Evolutionary conservation across 2,888 invertebrate species (phyloP).

Genomic region (Aphelenchoides bicaudatus): DNA sequence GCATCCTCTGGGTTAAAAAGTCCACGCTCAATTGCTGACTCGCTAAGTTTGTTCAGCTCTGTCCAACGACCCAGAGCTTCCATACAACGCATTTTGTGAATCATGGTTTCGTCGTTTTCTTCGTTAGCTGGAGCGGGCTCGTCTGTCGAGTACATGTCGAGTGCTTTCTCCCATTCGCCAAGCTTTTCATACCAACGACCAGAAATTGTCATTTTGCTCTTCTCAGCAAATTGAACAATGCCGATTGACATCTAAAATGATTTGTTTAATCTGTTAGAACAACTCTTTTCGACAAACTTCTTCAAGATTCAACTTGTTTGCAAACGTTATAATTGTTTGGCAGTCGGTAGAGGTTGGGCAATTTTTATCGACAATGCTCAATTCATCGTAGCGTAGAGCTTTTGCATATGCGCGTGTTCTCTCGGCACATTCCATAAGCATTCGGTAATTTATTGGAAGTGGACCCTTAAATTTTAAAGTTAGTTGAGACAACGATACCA

Average conservation of each 20-base stretch:
- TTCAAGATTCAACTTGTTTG: slow-evolving; percentile 95
- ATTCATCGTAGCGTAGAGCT: slow-evolving; percentile 74
- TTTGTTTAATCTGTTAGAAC: no score
- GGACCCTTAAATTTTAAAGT: slow-evolving; percentile 69
- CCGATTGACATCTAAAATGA: slow-evolving; percentile 98
- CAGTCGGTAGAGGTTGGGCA: slow-evolving; percentile 35
- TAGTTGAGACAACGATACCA: not conserved
- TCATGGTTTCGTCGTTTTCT: slow-evolving; percentile 64
- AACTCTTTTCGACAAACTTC: no score
- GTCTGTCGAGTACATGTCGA: slow-evolving; percentile 75
- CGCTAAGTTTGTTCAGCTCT: slow-evolving; percentile 39
- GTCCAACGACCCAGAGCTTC: slow-evolving; percentile 94
- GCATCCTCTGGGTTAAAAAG: slow-evolving; percentile 9
- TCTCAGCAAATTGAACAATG: slow-evolving; percentile 73
- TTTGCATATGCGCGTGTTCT: slow-evolving; percentile 81
- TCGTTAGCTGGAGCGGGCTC: slow-evolving; percentile 3
- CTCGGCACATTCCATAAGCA: slow-evolving; percentile 89
- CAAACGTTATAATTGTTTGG: slow-evolving; percentile 66
- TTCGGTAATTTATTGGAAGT: slow-evolving; percentile 78
- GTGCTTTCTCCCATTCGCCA: slow-evolving; percentile 95
- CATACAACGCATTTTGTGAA: slow-evolving; percentile 89
- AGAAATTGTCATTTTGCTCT: slow-evolving; percentile 36
- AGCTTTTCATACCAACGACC: slow-evolving; percentile 97
- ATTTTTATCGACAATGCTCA: slow-evolving; percentile 37
- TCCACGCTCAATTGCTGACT: slow-evolving; percentile 22